Evolutionary conservation across 2,113 vertebrate genomes (phyloP), one percentile per base, ranked within the genome.

Genomic region (Tupaia chinensis): DNA sequence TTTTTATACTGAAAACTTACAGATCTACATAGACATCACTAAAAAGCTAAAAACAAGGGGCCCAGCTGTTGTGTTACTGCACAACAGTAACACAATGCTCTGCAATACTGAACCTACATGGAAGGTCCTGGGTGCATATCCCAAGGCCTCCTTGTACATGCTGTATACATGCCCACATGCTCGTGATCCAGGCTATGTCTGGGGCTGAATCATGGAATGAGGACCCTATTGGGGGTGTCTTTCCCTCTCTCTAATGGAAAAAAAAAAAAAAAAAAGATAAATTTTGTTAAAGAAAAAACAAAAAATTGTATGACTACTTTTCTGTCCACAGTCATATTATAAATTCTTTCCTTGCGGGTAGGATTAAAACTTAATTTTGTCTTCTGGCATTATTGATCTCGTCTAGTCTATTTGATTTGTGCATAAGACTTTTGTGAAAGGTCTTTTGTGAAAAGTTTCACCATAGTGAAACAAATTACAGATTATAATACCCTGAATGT

Each of bases 281-380:
- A 44, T 44, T 44, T 44, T 44, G 44, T 44, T 53, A 86, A 92
- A 82, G 17, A n/a, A 68, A 20, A 82, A 85, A 22, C 22, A 78
- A 11, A 16, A 25, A 73, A 87, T 27, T 87, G 68, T 80, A 77
- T 86, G 15, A 69, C 22, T 34, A 68, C 16, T 74, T 80, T 94
- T 89, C 32, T 74, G 60, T 73, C 27, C 34, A 84, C 2, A 17
- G 10, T 44, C 60, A 44, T 56, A 69, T 27, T 68, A 84, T 72
- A 87, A 93, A 96, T 78, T 96, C 29, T 29, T 89, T 68, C 58
- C 66, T 78, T 32, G 12, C 76, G 9, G 14, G 3, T 78, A 81
- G 88, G 70, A 90, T 65, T 14, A 69, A 61, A 84, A 93, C 54
- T 89, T 85, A 94, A 84, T 53, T 90, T 58, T 87, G 17, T 25